Evolutionary conservation across 53 echinoderm and acorn worm species (phyloP).

Genomic region (Luidia sarsii): DNA sequence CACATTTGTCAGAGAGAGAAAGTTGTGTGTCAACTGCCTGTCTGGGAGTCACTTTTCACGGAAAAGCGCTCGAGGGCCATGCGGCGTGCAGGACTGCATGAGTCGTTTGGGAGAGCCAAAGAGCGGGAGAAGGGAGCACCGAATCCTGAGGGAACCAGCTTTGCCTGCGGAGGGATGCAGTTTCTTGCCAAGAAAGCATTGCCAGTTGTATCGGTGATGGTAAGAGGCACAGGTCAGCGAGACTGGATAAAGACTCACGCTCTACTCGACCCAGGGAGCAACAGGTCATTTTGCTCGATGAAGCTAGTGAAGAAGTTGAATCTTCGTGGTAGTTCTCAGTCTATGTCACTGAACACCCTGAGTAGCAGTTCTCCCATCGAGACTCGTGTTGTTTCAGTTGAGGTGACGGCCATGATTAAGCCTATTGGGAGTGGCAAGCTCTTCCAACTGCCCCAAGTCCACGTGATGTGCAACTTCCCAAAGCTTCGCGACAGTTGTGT

Average conservation of each 20-base stretch:
- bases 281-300: constrained; percentile 5
- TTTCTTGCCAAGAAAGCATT: constrained; percentile 10
- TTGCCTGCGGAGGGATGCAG: constrained; percentile 29
- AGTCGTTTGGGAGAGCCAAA: neutral
- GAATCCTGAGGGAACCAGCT: too few relatives aligned
- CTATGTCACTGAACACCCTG: neutral
- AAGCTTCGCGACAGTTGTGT: constrained; percentile 13
- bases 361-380: neutral
- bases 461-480: constrained; percentile 26
- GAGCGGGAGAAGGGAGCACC: neutral
- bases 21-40: too few relatives aligned
- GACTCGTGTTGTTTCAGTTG: constrained; percentile 9
- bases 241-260: neutral
- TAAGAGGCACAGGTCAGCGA: neutral
- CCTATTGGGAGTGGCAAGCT: neutral
- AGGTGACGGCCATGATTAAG: constrained; percentile 27
- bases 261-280: constrained; percentile 14
- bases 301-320: neutral
- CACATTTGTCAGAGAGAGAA: too few relatives aligned
- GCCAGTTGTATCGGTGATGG: constrained; percentile 3
- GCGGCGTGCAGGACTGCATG: neutral
- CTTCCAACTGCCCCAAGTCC: constrained; percentile 22
- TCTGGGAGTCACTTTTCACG: too few relatives aligned
- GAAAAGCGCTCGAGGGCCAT: neutral
- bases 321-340: neutral